A percentile compares a stretch with the other conserved stretches of the same genome.
Evolutionary conservation across 2,113 vertebrate species (phyloP).

Genomic region (Hymenochirus boettgeri): DNA sequence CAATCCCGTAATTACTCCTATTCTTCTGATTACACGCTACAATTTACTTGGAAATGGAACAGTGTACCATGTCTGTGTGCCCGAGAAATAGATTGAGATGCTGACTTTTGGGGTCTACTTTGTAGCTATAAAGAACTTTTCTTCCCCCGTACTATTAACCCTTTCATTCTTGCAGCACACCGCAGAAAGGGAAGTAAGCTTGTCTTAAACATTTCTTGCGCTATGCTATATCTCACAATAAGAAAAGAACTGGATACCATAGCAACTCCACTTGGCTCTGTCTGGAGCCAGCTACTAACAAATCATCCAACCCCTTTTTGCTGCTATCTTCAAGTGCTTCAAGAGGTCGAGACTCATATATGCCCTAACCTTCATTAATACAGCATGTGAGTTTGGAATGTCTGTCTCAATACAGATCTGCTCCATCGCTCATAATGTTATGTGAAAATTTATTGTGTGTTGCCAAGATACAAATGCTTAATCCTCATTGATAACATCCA

Average conservation of each 20-base stretch:
- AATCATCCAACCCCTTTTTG: slow-evolving; percentile 6
- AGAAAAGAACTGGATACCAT: slow-evolving; percentile 21
- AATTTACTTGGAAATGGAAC: slow-evolving; percentile 43
- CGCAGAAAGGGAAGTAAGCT: neutral
- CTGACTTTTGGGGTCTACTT: neutral
- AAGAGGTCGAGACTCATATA: neutral
- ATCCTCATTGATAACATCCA: too few species aligned
- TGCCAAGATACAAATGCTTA: too few species aligned
- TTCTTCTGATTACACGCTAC: slow-evolving; percentile 33
- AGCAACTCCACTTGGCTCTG: slow-evolving; percentile 5
- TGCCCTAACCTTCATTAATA: slow-evolving; percentile 6
- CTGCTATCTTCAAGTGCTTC: slow-evolving; percentile 12
- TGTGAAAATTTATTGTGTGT: too few species aligned
- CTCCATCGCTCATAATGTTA: too few species aligned
- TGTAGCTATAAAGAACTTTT: neutral
- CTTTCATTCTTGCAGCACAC: neutral
- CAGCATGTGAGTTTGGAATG: slow-evolving; percentile 10
- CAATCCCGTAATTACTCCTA: slow-evolving; percentile 40
- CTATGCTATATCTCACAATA: neutral
- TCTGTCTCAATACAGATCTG: too few species aligned
- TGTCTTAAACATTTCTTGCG: slow-evolving; percentile 10
- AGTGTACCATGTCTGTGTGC: slow-evolving; percentile 34
- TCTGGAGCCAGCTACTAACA: slow-evolving; percentile 11
- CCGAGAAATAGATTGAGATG: neutral
- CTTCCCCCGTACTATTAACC: slow-evolving; percentile 21